phyloP scores from a whole-genome alignment of 2,888 invertebrate genomes.

The Metopia argyrocephala region DNA sequence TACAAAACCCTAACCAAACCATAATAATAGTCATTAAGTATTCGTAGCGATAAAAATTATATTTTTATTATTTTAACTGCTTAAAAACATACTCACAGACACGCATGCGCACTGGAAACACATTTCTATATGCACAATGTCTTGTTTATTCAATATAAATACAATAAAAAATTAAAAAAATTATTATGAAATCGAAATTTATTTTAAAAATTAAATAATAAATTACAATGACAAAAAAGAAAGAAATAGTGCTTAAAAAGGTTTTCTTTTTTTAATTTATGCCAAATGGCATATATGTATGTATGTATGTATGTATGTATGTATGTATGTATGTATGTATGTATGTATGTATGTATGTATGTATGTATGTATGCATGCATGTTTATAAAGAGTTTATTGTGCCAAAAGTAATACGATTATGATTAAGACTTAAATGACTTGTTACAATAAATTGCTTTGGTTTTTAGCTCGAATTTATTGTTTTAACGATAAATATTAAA shows the following conservation, averaged over 20 bases:
- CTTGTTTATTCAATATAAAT: no score
- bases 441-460: no score
- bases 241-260: not conserved
- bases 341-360: no score
- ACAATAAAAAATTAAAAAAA: no score
- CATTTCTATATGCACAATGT: not conserved
- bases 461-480: no score
- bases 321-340: not conserved
- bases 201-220: conserved; percentile 33
- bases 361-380: not conserved
- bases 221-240: not conserved
- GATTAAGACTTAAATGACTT: no score
- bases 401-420: not conserved
- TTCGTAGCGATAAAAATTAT: conserved; percentile 57
- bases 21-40: conserved; percentile 48
- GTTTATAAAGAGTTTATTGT: not conserved
- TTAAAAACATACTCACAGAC: not conserved
- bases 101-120: not conserved
- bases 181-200: conserved; percentile 46
- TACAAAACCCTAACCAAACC: no score
- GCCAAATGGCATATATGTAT: not conserved
- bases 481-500: no score
- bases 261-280: not conserved
- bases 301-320: not conserved
- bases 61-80: conserved; percentile 19